Percentiles rank a stretch among this genome's conserved stretches.
phyloP scores from a whole-genome alignment of 2,888 invertebrate species.

The Ophion ventricosus region DNA sequence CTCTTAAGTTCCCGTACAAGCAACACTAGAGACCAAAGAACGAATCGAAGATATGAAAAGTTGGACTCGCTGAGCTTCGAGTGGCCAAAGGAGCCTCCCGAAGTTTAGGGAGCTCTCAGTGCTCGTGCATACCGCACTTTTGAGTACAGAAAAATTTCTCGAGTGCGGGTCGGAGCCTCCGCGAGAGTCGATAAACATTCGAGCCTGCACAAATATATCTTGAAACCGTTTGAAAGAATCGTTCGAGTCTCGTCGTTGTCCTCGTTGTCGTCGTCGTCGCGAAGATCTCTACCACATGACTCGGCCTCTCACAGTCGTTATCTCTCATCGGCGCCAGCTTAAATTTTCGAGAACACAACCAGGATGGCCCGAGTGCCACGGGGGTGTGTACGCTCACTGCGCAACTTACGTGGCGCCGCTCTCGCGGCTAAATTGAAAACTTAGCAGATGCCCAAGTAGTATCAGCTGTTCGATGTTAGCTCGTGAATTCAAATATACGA shows the following conservation, averaged over 20 bases:
- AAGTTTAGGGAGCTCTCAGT: slow-evolving; percentile 36
- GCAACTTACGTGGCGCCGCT: too few species aligned
- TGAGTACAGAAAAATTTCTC: slow-evolving; percentile 20
- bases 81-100: slow-evolving; percentile 8
- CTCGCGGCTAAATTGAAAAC: too few species aligned
- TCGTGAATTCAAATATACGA: too few species aligned
- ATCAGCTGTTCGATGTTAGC: too few species aligned
- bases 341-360: slow-evolving; percentile 71
- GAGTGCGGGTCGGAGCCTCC: slow-evolving; percentile 25
- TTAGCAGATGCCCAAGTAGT: too few species aligned
- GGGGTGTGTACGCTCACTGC: too few species aligned
- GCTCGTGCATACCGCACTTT: slow-evolving; percentile 4
- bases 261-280: slow-evolving; percentile 11
- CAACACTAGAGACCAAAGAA: neutral
- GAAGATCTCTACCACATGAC: slow-evolving; percentile 2
- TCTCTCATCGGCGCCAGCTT: slow-evolving; percentile 76
- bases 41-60: slow-evolving; percentile 17
- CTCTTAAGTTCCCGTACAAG: neutral
- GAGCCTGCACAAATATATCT: slow-evolving; percentile 57
- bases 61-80: slow-evolving; percentile 7
- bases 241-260: slow-evolving; percentile 11
- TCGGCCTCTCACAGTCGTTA: slow-evolving; percentile 65
- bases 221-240: slow-evolving; percentile 43
- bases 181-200: slow-evolving; percentile 51
- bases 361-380: slow-evolving; percentile 64